Percentiles rank a stretch among this genome's conserved stretches.
phyloP scores from a whole-genome alignment of 2,888 invertebrate species.

The Lacanobia wlatinum region DNA sequence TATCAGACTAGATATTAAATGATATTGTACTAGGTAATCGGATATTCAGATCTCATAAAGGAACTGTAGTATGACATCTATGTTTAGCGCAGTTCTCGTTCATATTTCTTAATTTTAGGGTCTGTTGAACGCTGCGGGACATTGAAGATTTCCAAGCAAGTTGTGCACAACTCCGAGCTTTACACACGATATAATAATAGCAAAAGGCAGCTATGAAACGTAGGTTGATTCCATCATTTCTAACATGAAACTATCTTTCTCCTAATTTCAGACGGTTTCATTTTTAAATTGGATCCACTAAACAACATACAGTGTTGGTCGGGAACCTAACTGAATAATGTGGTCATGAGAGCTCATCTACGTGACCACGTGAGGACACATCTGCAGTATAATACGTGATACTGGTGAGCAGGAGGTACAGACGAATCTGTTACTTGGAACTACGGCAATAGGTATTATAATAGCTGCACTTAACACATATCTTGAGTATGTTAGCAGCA shows the following conservation, averaged over 20 bases:
- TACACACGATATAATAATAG: neutral
- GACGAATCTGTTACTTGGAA: neutral
- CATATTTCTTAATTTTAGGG: neutral
- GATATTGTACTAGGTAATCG: neutral
- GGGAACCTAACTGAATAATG: constrained; percentile 1
- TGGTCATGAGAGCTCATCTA: neutral
- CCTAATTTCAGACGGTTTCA: too few species aligned
- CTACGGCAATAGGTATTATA: neutral
- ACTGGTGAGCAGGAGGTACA: neutral
- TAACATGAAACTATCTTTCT: too few species aligned
- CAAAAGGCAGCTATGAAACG: too few species aligned
- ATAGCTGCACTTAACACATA: neutral
- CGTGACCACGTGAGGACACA: neutral
- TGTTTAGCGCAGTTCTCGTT: neutral
- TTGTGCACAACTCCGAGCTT: neutral
- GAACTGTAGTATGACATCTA: neutral
- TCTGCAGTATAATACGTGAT: constrained; percentile 1
- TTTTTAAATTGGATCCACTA: constrained; percentile 3
- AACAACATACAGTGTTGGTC: neutral
- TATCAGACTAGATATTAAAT: neutral
- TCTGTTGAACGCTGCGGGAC: neutral
- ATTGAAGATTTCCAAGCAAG: neutral
- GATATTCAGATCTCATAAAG: neutral
- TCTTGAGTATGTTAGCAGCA: neutral
- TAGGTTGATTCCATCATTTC: too few species aligned